Base-by-base conservation (phyloP, 2,797 vertebrate species). In the Tenualosa thibaudeaui region DNA sequence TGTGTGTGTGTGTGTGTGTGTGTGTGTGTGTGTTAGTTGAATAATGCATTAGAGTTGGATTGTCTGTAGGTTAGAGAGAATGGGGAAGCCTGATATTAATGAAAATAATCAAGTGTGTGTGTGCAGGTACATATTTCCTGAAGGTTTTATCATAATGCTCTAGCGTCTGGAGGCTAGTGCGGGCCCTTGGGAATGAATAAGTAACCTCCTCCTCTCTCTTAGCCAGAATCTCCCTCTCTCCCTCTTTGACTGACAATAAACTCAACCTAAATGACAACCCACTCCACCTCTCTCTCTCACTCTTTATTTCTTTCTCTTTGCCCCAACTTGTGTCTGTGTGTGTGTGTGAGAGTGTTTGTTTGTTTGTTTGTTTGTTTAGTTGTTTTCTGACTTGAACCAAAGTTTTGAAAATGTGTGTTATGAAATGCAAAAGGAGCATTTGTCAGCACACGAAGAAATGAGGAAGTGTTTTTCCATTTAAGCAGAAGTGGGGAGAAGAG, bases 81-180 rank as follows among this genome's bases (percentile, higher is more conserved):
- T 7, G 62, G 15, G 62, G n/a, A 65, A 26, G 60, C 5, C 65
- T 9, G 65, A 71, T 71, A 71, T 71, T 71, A 71, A 71, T 71
- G 31, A 40, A 26, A 71, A 71, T 71, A 71, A 71, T 71, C 26
- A 40, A 19, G 68, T 75, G 31, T 75, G 68, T 40, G 31, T 15
- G 15, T 43, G 31, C 37, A 43, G 15, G 22, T 26, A 3, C 65
- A 75, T 22, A 75, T 75, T 43, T 75, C 68, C 68, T 75, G 12
- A 13, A 37, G 68, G 68, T 75, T 75, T 62, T 37, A 75, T 75
- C 68, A 19, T 75, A 19, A 75, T 75, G 68, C 68, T 75, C 12
- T 75, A 37, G 37, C 2, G 37, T 43, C 22, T 43, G 68, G 8
- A 43, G 12, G 15, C 9, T 31, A 37, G 26, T 71, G 65, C 40